Percentiles rank a stretch among this genome's conserved stretches.
These are phyloP conservation scores for Agrilus cyanescens DNA, from an alignment of 2,888 invertebrate species.

Conservation along the genomic window DNA sequence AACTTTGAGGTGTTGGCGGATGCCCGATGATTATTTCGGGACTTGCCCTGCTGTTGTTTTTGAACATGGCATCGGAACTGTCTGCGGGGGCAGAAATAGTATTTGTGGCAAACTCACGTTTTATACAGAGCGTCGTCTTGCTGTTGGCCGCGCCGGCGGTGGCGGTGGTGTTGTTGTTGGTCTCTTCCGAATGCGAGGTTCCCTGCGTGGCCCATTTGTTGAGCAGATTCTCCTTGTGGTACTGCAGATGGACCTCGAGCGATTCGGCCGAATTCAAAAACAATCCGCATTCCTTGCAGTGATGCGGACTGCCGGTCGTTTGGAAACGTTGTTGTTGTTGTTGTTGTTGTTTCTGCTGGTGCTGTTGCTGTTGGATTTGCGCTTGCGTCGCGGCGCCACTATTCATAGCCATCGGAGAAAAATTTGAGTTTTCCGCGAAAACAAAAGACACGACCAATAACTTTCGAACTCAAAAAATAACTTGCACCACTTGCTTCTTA, in stretches of 20 bases:
- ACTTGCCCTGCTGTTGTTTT: conserved; percentile 45
- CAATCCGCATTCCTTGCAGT: conserved; percentile 66
- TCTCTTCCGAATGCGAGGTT: conserved; percentile 39
- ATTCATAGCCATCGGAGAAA: conserved; percentile 31
- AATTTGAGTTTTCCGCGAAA: conserved; percentile 7
- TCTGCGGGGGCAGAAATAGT: conserved; percentile 58
- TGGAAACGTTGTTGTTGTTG: conserved; percentile 40
- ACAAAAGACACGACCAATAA: conserved; percentile 25
- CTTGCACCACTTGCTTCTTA: conserved; percentile 34
- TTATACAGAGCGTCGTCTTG: conserved; percentile 23
- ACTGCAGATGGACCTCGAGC: conserved; percentile 67
- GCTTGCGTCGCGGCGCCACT: conserved; percentile 18
- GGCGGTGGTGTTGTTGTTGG: conserved; percentile 52
- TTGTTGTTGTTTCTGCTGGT: conserved; percentile 15
- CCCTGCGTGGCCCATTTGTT: conserved; percentile 58
- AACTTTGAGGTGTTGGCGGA: conserved; percentile 53
- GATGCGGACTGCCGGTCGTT: conserved; percentile 41
- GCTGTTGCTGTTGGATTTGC: conserved; percentile 16
- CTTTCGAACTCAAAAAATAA: conserved; percentile 30
- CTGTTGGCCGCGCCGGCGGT: conserved; percentile 23
- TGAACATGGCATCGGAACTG: conserved; percentile 57
- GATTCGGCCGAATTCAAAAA: conserved; percentile 65
- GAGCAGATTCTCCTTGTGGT: conserved; percentile 65
- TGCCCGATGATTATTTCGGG: conserved; percentile 48
- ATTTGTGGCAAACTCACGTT: conserved; percentile 46